These are phyloP conservation scores for Allenopithecus nigroviridis DNA, from an alignment of 2,797 vertebrate species.

Conservation along the genomic window DNA sequence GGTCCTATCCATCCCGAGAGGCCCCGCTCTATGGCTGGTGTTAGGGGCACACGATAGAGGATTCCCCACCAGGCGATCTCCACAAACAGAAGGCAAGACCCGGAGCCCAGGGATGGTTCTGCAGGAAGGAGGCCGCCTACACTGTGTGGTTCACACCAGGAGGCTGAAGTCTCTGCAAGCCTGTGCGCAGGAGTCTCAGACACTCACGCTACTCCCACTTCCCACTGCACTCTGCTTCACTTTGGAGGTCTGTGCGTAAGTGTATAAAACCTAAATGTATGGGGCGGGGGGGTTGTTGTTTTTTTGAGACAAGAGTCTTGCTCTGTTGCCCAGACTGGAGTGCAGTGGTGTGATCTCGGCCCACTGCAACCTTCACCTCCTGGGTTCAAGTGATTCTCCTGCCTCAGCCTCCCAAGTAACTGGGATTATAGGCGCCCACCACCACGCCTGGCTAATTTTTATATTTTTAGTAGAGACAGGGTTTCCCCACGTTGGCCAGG, in stretches of 20 bases:
- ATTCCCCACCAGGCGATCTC: background rate
- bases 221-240: background rate
- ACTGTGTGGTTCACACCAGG: background rate
- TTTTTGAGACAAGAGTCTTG: background rate
- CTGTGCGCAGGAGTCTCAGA: background rate
- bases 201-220: background rate
- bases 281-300: background rate
- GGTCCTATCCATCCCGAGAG: background rate
- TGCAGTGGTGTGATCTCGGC: background rate
- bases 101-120: background rate
- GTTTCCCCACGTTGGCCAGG: background rate
- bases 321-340: background rate
- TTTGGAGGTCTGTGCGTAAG: background rate
- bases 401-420: background rate
- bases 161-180: background rate
- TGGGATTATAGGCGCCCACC: background rate
- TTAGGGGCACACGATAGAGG: constrained; percentile 32
- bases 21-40: background rate
- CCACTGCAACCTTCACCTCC: background rate
- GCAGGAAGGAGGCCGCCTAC: background rate
- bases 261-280: background rate
- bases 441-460: background rate
- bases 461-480: background rate
- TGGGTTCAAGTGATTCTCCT: background rate
- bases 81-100: background rate